A percentile compares a stretch with the other conserved stretches of the same genome.
Conservation (phyloP, 2,113 vertebrate genomes). For the Zosterops japonicus region DNA sequence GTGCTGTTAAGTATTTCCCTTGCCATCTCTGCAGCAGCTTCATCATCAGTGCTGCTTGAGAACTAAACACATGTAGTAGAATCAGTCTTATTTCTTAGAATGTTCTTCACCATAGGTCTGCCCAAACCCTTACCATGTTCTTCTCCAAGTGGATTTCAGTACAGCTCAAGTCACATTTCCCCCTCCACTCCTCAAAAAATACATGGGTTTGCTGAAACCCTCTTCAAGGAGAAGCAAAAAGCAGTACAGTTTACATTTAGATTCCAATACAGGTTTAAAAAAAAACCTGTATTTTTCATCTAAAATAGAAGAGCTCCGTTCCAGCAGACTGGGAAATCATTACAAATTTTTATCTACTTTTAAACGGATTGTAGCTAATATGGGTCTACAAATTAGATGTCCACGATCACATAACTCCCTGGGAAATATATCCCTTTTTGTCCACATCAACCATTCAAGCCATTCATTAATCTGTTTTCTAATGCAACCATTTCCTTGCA, state of each 20-base stretch:
- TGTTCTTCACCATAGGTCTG: not conserved
- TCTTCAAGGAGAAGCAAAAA: not conserved
- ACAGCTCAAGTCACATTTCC: not conserved
- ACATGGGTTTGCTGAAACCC: not conserved
- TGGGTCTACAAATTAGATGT: not conserved
- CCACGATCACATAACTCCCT: not conserved
- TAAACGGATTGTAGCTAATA: not conserved
- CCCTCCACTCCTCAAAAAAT: not conserved
- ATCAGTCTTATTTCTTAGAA: not conserved
- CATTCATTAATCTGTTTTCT: not conserved
- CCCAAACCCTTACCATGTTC: not conserved
- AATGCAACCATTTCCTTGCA: not conserved
- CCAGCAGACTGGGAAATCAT: not conserved
- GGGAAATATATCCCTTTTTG: not conserved
- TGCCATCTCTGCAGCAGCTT: not conserved
- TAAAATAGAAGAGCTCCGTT: not conserved
- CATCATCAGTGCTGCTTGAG: not conserved
- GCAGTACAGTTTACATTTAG: not conserved
- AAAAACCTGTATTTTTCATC: not conserved
- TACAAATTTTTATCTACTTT: not conserved
- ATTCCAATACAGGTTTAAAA: not conserved
- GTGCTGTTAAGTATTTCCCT: not conserved
- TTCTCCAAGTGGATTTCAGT: not conserved
- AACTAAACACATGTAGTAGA: not conserved
- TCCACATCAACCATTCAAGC: not conserved